phyloP scores from a whole-genome alignment of 2,797 vertebrate genomes.

The Clamator glandarius region DNA sequence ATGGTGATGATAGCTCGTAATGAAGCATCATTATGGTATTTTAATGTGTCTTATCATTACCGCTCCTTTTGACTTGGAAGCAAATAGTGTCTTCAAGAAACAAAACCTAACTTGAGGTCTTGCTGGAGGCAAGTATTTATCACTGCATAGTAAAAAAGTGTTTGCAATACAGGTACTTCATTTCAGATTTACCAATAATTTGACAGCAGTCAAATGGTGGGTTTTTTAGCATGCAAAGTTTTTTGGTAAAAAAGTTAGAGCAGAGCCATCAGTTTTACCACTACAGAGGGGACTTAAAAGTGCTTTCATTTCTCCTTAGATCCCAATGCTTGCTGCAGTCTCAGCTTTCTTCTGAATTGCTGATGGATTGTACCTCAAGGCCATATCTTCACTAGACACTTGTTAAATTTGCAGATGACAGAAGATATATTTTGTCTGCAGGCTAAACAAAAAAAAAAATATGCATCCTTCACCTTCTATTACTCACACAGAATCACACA shows the following conservation, averaged over 20 bases:
- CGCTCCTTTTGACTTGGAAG: neutral
- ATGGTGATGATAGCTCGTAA: neutral
- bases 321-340: neutral
- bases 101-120: neutral
- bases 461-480: neutral
- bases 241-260: neutral
- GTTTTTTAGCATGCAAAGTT: neutral
- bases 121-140: neutral
- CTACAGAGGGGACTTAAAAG: neutral
- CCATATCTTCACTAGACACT: neutral
- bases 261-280: neutral
- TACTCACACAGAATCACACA: neutral
- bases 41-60: neutral
- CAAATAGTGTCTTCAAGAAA: neutral
- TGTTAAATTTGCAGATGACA: neutral
- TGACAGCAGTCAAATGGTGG: neutral
- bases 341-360: neutral
- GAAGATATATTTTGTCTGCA: neutral
- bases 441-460: neutral
- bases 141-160: neutral
- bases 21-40: neutral
- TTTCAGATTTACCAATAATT: neutral
- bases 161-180: neutral
- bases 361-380: neutral
- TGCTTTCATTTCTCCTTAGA: neutral